Evolutionary conservation across 23 tunicate genomes (phyloP).

Genomic region (Ciona savignyi): DNA sequence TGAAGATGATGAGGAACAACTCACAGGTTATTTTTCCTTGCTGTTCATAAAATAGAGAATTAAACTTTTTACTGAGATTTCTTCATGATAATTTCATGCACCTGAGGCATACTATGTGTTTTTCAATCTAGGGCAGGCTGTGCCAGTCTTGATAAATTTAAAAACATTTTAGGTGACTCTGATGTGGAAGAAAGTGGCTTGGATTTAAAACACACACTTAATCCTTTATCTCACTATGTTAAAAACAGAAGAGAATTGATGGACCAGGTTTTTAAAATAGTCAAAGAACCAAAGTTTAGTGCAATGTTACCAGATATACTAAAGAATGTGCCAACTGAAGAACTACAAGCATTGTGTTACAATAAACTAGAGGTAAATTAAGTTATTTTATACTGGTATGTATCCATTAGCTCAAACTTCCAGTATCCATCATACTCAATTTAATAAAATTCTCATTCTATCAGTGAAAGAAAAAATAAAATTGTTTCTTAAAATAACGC

Average conservation of each 20-base stretch:
- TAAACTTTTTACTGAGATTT: not conserved
- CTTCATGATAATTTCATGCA: not conserved
- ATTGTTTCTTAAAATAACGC: too few species aligned
- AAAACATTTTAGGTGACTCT: constrained; percentile 44
- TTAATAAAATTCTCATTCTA: too few species aligned
- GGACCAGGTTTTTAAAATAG: constrained; percentile 41
- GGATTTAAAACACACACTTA: constrained; percentile 30
- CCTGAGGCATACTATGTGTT: too few species aligned
- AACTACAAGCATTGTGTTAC: constrained; percentile 13
- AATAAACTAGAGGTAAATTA: constrained; percentile 57
- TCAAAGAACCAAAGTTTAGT: constrained; percentile 51
- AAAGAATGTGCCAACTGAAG: constrained; percentile 48
- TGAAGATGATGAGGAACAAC: constrained; percentile 22
- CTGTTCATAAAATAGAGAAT: not conserved
- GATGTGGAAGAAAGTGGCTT: constrained; percentile 70
- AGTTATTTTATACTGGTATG: too few species aligned
- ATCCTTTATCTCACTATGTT: constrained; percentile 40
- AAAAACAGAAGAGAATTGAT: constrained; percentile 50
- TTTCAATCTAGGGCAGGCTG: too few species aligned
- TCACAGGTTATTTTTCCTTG: too few species aligned
- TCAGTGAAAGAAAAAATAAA: too few species aligned
- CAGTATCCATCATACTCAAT: too few species aligned
- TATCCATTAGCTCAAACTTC: too few species aligned
- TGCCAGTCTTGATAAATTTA: constrained; percentile 27
- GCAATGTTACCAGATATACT: constrained; percentile 73